Conservation (phyloP, 2,797 vertebrate genomes). For the Squalus acanthias region DNA sequence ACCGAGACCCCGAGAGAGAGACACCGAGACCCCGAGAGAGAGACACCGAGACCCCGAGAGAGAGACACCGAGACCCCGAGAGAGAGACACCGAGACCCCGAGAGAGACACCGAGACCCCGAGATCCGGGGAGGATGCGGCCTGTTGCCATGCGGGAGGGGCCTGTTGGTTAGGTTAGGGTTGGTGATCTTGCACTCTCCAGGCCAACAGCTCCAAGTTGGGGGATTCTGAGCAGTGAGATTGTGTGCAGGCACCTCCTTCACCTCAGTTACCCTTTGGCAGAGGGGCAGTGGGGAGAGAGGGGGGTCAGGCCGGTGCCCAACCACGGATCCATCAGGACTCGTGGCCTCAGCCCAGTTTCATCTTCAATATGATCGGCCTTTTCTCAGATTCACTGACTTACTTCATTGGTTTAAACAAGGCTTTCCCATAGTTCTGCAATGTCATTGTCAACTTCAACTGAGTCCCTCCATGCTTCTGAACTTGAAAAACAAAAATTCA, state of each 20-base stretch:
- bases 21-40: no score
- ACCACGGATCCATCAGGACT: no score
- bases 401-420: conserved; percentile 80
- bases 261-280: not conserved
- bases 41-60: no score
- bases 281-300: not conserved
- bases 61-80: no score
- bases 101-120: no score
- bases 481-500: conserved; percentile 53
- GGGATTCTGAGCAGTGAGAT: not conserved
- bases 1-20: no score
- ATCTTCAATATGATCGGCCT: no score
- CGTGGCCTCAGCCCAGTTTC: not conserved
- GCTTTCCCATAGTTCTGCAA: conserved; percentile 70
- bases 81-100: no score
- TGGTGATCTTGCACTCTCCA: not conserved
- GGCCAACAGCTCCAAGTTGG: not conserved
- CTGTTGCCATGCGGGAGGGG: no score
- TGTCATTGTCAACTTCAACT: conserved; percentile 71
- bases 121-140: no score
- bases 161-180: no score
- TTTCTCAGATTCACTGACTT: conserved; percentile 43
- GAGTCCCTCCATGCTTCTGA: conserved; percentile 73
- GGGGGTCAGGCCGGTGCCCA: not conserved
- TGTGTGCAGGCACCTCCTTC: no score